phyloP scores from a whole-genome alignment of 2,888 invertebrate species.

The Priocnemis perturbator region DNA sequence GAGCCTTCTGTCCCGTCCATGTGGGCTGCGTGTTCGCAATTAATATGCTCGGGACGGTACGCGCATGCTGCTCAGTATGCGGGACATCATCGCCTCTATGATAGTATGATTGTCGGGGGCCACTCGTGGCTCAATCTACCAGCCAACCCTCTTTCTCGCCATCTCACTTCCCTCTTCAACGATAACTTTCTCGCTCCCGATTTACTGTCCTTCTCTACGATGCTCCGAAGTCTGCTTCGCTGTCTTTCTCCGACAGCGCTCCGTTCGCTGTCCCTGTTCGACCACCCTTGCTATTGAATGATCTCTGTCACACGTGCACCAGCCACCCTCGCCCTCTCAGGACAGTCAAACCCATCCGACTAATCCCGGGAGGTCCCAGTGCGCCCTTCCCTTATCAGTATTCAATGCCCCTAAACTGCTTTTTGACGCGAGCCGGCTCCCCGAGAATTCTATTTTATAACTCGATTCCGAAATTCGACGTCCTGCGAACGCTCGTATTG shows the following conservation, averaged over 20 bases:
- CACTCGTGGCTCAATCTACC: constrained; percentile 57
- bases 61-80: constrained; percentile 63
- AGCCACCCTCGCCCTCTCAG: constrained; percentile 11
- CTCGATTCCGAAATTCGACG: constrained; percentile 45
- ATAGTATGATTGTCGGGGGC: constrained; percentile 66
- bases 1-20: background rate
- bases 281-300: constrained; percentile 5
- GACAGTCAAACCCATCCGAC: constrained; percentile 49
- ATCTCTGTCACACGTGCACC: too few relatives aligned
- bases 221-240: too few relatives aligned
- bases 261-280: constrained; percentile 5
- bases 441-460: constrained; percentile 60
- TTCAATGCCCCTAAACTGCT: constrained; percentile 61
- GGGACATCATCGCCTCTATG: constrained; percentile 66
- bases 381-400: constrained; percentile 57
- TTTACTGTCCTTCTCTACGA: too few relatives aligned
- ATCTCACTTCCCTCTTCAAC: constrained; percentile 9
- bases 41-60: constrained; percentile 66
- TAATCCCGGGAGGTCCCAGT: constrained; percentile 50
- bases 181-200: too few relatives aligned
- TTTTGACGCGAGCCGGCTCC: constrained; percentile 55
- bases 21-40: constrained; percentile 46
- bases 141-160: constrained; percentile 19
- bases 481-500: constrained; percentile 26
- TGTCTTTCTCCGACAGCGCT: constrained; percentile 23